phyloP scores from a whole-genome alignment of 2,888 invertebrate species.

The Chalcis sispes region DNA sequence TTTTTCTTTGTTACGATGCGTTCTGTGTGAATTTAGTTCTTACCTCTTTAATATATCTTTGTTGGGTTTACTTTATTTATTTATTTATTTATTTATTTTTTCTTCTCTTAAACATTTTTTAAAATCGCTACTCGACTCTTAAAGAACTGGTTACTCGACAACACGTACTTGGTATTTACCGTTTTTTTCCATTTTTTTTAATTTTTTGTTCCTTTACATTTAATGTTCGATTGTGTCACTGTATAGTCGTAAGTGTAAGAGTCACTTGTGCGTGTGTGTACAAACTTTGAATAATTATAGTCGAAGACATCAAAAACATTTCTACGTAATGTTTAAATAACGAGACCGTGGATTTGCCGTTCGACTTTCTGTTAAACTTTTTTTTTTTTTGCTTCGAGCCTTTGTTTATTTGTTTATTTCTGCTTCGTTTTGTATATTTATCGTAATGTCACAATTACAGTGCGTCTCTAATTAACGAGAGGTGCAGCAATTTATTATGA shows the following conservation, averaged over 20 bases:
- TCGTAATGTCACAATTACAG: conserved; percentile 3
- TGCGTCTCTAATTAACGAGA: conserved; percentile 19
- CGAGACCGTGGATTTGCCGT: conserved; percentile 67
- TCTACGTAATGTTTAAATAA: conserved; percentile 74
- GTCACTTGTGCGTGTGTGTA: conserved; percentile 74
- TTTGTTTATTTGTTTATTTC: conserved; percentile 18
- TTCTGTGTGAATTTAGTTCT: not conserved
- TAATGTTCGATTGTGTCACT: conserved; percentile 69
- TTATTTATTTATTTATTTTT: conserved; percentile 24
- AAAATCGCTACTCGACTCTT: conserved; percentile 72
- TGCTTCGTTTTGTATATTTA: too few species aligned
- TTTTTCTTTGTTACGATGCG: conserved; percentile 16
- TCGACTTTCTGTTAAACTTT: conserved; percentile 20
- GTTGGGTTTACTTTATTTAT: conserved; percentile 8
- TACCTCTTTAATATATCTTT: conserved; percentile 1
- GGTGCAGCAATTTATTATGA: conserved; percentile 13
- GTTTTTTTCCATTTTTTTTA: conserved; percentile 57
- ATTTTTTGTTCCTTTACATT: conserved; percentile 68
- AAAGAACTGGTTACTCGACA: conserved; percentile 74
- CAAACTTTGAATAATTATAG: conserved; percentile 74
- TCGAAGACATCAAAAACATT: conserved; percentile 76
- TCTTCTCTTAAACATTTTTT: conserved; percentile 41
- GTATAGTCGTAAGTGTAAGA: conserved; percentile 67
- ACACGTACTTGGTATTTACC: conserved; percentile 72
- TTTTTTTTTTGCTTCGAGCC: conserved; percentile 48